Evolutionary conservation across 2,888 invertebrate species (phyloP), one percentile per base, ranked within the genome.

Genomic region (Epirrita christyi): DNA sequence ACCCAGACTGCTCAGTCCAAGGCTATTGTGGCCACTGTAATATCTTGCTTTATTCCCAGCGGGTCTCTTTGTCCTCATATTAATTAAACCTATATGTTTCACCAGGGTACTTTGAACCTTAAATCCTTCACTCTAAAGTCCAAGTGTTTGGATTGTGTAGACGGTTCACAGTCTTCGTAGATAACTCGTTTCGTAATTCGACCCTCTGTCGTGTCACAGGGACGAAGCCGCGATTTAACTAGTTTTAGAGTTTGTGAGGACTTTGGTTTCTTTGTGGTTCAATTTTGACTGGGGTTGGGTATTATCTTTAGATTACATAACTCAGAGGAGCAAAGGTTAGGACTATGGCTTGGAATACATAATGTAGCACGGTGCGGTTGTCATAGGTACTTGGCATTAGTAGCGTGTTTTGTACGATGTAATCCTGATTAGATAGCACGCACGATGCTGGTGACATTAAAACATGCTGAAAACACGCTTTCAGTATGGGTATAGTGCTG

Each of bases 61-160:
- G 64, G 66, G 56, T 60, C 69, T 68, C 79, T 77, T 80, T 80
- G 80, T 78, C 72, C 72, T 66, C 66, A 59, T 70, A 72, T 76
- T 78, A 78, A 78, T 78, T 78, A 78, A 78, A 78, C 73, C 71
- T 71, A 68, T 38, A 51, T 13, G 9, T 9, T 11, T 27, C 11
- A 13, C 28, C 34, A 14, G 4, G 11, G 36, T 34, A 59, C 14
- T 47, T 47, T 47, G 13, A 27, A 41, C 51, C 37, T 44, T 59
- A 51, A 28, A 6, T 13, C 10, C 6, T 15, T 0, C 0, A n/a
- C 4, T 10, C 4, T 51, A 48, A 28, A 42, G 55, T 38, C 11
- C n/a, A 46, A 29, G 11, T 28, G 28, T 38, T 13, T 7, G 8
- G 38, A 38, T 38, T 7, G 15, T 34, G 14, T 14, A 1, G 27